phyloP scores from a whole-genome alignment of 2,797 vertebrate species.

The Anguilla pacifica region DNA sequence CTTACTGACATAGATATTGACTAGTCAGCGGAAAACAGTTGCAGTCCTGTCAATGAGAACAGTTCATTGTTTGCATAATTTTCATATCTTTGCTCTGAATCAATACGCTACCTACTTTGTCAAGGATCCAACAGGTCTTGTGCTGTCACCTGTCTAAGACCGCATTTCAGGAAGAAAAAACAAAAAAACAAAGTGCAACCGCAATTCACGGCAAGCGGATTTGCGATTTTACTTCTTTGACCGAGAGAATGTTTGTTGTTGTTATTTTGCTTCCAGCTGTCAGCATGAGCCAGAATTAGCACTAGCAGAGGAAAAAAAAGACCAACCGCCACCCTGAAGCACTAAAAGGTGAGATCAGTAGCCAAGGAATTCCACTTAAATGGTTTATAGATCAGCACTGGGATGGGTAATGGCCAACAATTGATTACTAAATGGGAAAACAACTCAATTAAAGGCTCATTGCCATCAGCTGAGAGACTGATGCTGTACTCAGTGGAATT shows the following conservation, averaged over 20 bases:
- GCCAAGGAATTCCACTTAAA: constrained; percentile 10
- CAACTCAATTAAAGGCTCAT: constrained; percentile 10
- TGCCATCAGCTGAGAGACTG: background rate
- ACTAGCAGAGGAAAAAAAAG: background rate
- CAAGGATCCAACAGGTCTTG: background rate
- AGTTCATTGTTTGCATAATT: background rate
- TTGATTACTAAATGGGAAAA: constrained; percentile 15
- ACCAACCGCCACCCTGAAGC: background rate
- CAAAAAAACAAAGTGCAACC: background rate
- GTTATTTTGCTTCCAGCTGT: background rate
- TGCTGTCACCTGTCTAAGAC: background rate
- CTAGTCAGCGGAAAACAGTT: background rate
- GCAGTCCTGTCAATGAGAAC: background rate
- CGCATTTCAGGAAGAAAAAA: background rate
- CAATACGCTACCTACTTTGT: background rate
- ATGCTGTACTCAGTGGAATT: background rate
- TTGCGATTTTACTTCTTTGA: background rate
- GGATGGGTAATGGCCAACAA: background rate
- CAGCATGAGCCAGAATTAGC: background rate
- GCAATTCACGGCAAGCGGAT: background rate
- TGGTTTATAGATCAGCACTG: background rate
- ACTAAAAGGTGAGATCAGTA: background rate
- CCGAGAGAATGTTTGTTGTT: background rate
- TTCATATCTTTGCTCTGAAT: background rate
- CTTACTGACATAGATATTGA: background rate